These are phyloP conservation scores for Crenichthys baileyi DNA, from an alignment of 2,797 vertebrate species.

Conservation along the genomic window DNA sequence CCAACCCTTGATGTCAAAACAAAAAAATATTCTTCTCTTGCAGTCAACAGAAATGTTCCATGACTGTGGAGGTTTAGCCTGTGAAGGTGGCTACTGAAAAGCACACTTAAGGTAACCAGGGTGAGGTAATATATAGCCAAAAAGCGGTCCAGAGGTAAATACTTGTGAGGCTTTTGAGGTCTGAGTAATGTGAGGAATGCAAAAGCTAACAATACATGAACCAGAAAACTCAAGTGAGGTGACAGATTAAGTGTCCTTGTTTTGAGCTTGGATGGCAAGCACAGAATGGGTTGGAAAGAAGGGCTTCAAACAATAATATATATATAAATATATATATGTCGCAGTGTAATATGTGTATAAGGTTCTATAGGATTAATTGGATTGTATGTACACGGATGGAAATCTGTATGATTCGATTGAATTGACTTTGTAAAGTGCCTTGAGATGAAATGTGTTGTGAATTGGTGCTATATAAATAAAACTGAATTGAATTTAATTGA, in stretches of 20 bases:
- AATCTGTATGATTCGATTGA: too few relatives aligned
- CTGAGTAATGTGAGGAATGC: slow-evolving; percentile 59
- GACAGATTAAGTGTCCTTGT: slow-evolving; percentile 58
- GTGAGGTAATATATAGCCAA: slow-evolving; percentile 41
- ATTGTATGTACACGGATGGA: too few relatives aligned
- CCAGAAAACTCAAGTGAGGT: slow-evolving; percentile 31
- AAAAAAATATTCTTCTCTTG: not conserved
- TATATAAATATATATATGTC: too few relatives aligned
- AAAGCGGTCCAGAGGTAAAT: slow-evolving; percentile 31
- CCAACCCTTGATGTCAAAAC: slow-evolving; percentile 14
- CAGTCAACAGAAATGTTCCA: slow-evolving; percentile 11
- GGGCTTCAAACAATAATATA: not conserved
- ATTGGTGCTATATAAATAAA: too few relatives aligned
- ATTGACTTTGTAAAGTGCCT: too few relatives aligned
- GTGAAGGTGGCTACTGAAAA: slow-evolving; percentile 3
- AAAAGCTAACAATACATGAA: slow-evolving; percentile 23
- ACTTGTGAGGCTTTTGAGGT: slow-evolving; percentile 4
- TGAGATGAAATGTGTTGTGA: too few relatives aligned
- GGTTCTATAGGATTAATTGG: too few relatives aligned
- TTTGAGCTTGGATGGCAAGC: slow-evolving; percentile 33
- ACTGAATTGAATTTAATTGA: too few relatives aligned
- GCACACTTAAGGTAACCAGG: slow-evolving; percentile 24
- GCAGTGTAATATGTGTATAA: too few relatives aligned
- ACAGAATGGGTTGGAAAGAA: slow-evolving; percentile 39
- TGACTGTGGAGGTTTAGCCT: not conserved